These are phyloP conservation scores for Papilio gigon DNA, from an alignment of 2,888 invertebrate genomes.

Conservation along the genomic window DNA sequence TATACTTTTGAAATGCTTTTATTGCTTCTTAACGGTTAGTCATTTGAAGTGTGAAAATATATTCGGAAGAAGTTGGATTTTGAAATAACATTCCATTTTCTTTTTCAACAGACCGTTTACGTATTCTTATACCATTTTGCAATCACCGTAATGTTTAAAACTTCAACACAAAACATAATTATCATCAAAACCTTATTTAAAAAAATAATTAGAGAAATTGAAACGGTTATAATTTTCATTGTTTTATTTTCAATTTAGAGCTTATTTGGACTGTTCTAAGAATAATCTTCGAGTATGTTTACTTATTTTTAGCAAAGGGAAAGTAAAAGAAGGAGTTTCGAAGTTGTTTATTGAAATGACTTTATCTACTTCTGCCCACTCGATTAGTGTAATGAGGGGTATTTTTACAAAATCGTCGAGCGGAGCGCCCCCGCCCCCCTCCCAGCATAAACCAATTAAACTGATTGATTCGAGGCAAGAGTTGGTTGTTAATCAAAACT, in stretches of 20 bases:
- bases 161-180: background rate
- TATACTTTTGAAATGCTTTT: slow-evolving; percentile 37
- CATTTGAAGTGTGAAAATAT: slow-evolving; percentile 35
- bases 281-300: too few species aligned
- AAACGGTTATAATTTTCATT: too few species aligned
- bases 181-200: background rate
- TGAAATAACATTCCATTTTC: slow-evolving; percentile 11
- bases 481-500: slow-evolving; percentile 60
- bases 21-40: slow-evolving; percentile 21
- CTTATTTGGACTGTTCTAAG: too few species aligned
- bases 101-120: background rate
- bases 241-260: too few species aligned
- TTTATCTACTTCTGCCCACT: slow-evolving; percentile 39
- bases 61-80: slow-evolving; percentile 16
- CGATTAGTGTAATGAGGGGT: slow-evolving; percentile 42
- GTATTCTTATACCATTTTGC: background rate
- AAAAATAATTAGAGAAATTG: too few species aligned
- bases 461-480: slow-evolving; percentile 63
- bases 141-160: background rate
- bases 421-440: slow-evolving; percentile 42
- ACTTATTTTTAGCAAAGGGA: too few species aligned
- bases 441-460: slow-evolving; percentile 59
- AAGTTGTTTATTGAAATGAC: background rate
- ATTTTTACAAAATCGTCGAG: slow-evolving; percentile 31
- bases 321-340: slow-evolving; percentile 8